Percentiles rank a stretch among this genome's conserved stretches.
Evolutionary conservation across 2,888 invertebrate species (phyloP).

Genomic region (Phytoseiulus persimilis): DNA sequence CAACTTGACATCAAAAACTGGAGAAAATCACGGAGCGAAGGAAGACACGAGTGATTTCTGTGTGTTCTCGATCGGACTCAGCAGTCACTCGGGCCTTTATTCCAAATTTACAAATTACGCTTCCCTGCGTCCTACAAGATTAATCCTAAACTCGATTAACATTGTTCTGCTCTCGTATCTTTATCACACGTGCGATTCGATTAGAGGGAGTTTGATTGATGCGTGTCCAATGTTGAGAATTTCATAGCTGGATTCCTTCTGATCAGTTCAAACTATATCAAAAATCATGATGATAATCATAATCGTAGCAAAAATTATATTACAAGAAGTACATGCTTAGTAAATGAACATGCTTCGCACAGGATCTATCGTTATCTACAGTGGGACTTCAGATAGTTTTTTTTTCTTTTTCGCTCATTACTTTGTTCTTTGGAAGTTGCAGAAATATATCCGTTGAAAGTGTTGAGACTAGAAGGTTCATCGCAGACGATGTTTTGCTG

Average conservation of each 20-base stretch:
- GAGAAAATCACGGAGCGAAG: not conserved
- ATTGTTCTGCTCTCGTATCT: not conserved
- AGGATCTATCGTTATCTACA: not conserved
- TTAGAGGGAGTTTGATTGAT: not conserved
- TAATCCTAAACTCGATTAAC: not conserved
- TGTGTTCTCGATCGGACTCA: not conserved
- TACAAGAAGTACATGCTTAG: not conserved
- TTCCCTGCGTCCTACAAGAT: not conserved
- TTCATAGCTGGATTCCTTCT: not conserved
- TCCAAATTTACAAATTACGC: not conserved
- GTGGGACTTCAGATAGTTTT: not conserved
- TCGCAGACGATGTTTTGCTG: not conserved
- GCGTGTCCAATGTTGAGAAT: not conserved
- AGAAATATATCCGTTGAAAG: slow-evolving; percentile 5
- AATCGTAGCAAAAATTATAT: not conserved
- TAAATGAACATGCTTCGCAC: slow-evolving; percentile 5
- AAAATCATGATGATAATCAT: not conserved
- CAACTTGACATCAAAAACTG: not conserved
- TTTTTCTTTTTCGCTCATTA: not conserved
- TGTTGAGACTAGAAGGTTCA: not conserved
- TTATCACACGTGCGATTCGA: slow-evolving; percentile 5
- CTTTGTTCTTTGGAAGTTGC: slow-evolving; percentile 5
- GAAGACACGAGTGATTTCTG: not conserved
- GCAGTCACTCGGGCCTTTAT: not conserved
- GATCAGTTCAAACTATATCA: not conserved